These are phyloP conservation scores for Aethes cnicana DNA, from an alignment of 2,888 invertebrate genomes.

Conservation along the genomic window DNA sequence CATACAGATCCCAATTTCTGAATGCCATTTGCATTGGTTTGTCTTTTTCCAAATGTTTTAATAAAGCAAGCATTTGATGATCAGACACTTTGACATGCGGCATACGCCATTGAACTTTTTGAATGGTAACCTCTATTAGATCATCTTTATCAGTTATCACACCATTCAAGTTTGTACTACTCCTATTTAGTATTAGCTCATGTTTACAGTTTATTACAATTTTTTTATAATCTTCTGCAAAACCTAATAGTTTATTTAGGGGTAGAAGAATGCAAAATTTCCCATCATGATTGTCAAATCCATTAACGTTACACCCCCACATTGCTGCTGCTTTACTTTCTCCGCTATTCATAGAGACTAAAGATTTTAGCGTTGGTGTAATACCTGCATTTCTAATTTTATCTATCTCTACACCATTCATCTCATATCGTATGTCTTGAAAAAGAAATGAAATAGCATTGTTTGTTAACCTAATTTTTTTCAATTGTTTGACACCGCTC, in stretches of 20 bases:
- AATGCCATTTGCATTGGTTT: too few species aligned
- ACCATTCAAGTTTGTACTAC: conserved; percentile 42
- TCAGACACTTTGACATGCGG: conserved; percentile 33
- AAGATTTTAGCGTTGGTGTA: conserved; percentile 49
- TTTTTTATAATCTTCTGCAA: too few species aligned
- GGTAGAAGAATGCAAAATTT: conserved; percentile 34
- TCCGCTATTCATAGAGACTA: conserved; percentile 41
- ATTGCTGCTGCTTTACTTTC: conserved; percentile 40
- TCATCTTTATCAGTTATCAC: conserved; percentile 30
- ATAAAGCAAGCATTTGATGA: conserved; percentile 18
- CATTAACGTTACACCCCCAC: conserved; percentile 37
- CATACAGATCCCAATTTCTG: too few species aligned
- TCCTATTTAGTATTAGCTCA: conserved; percentile 42
- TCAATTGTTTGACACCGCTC: neutral
- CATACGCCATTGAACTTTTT: conserved; percentile 29
- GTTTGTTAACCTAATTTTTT: neutral
- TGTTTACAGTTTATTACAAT: too few species aligned
- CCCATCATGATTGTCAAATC: conserved; percentile 23
- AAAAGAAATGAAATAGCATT: neutral
- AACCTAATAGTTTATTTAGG: too few species aligned
- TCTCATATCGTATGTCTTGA: conserved; percentile 9
- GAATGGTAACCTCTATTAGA: conserved; percentile 31
- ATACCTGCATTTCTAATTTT: conserved; percentile 42
- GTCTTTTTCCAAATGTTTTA: conserved; percentile 40
- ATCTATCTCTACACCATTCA: conserved; percentile 1